Evolutionary conservation across 2,888 invertebrate species (phyloP).

Genomic region (Aspidiotus rigidus): DNA sequence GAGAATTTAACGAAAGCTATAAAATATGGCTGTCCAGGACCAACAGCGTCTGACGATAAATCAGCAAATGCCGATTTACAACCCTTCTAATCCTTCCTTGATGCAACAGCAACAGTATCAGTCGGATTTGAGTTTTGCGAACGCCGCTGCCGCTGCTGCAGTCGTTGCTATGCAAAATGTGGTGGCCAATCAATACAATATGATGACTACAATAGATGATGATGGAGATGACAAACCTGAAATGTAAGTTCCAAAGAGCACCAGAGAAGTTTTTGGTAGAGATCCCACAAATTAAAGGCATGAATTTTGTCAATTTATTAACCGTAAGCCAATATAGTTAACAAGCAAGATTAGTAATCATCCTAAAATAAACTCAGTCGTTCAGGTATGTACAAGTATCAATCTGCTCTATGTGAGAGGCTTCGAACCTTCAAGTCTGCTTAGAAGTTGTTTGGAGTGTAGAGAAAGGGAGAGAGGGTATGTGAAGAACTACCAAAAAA

Average conservation of each 20-base stretch:
- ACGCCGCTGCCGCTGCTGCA: not conserved
- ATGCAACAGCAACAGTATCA: conserved; percentile 42
- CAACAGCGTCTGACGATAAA: conserved; percentile 19
- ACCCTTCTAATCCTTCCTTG: conserved; percentile 41
- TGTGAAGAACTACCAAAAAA: too few species aligned
- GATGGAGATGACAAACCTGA: conserved; percentile 29
- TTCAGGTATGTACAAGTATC: too few species aligned
- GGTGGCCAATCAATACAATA: not conserved
- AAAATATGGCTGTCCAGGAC: not conserved
- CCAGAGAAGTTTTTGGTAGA: too few species aligned
- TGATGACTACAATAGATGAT: conserved; percentile 14
- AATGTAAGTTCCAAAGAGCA: conserved; percentile 14
- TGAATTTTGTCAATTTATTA: too few species aligned
- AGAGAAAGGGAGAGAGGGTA: too few species aligned
- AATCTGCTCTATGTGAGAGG: too few species aligned
- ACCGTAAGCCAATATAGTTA: too few species aligned
- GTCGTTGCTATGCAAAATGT: not conserved
- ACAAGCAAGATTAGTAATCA: too few species aligned
- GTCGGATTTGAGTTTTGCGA: not conserved
- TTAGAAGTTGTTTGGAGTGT: too few species aligned
- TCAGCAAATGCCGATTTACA: conserved; percentile 18
- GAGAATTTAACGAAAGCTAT: not conserved
- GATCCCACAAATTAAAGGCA: too few species aligned
- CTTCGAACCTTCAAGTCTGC: too few species aligned
- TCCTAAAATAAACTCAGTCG: too few species aligned